These are phyloP conservation scores for Diachrysia chrysitis DNA, from an alignment of 2,888 invertebrate genomes.

Conservation along the genomic window DNA sequence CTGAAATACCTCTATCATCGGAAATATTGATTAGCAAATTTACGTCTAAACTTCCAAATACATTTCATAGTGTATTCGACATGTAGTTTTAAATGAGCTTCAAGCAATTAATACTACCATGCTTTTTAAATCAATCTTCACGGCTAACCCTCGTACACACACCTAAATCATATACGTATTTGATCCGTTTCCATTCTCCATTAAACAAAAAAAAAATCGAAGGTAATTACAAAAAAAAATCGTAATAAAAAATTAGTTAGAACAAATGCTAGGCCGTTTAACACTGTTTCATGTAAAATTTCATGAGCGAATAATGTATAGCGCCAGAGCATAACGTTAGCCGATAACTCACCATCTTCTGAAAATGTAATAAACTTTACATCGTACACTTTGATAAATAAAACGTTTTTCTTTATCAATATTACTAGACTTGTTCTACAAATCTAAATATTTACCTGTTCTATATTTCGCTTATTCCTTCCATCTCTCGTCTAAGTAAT, in stretches of 20 bases:
- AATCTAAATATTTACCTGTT: neutral
- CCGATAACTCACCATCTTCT: slow-evolving; percentile 31
- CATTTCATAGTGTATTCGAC: neutral
- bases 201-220: neutral
- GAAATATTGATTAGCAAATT: neutral
- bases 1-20: too few species aligned
- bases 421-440: neutral
- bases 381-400: slow-evolving; percentile 19
- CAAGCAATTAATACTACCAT: neutral
- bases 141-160: neutral
- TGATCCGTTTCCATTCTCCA: neutral
- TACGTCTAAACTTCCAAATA: neutral
- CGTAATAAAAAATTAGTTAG: too few species aligned
- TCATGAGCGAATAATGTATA: slow-evolving; percentile 22
- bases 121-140: slow-evolving; percentile 4
- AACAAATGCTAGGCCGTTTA: neutral
- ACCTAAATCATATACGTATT: neutral
- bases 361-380: slow-evolving; percentile 26
- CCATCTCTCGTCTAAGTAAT: too few species aligned
- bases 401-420: slow-evolving; percentile 25
- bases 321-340: slow-evolving; percentile 22
- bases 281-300: slow-evolving; percentile 10
- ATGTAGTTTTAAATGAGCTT: neutral
- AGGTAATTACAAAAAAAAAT: neutral
- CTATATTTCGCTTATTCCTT: neutral